A percentile compares a stretch with the other conserved stretches of the same genome.
phyloP scores from a whole-genome alignment of 2,797 vertebrate species.

The Gambelia wislizenii region DNA sequence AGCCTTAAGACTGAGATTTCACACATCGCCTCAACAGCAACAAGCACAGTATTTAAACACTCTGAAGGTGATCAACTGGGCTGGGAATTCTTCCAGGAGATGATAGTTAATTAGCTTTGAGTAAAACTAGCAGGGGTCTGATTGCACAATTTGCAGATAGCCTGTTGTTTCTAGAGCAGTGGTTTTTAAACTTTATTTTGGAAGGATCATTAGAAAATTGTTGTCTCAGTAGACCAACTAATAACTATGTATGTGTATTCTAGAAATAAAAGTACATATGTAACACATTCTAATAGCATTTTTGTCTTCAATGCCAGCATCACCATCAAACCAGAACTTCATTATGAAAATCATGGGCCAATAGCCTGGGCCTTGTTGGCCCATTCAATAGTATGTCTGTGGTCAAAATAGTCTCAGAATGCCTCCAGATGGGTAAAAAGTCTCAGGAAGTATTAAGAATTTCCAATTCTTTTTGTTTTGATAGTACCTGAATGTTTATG shows the following conservation, averaged over 20 bases:
- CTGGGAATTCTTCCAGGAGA: slow-evolving; percentile 68
- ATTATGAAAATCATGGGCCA: background rate
- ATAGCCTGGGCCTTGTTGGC: background rate
- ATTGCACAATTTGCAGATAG: slow-evolving; percentile 59
- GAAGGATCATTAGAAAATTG: background rate
- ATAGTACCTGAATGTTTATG: too few species aligned
- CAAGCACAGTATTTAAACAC: slow-evolving; percentile 28
- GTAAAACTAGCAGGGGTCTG: slow-evolving; percentile 69
- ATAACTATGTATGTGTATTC: background rate
- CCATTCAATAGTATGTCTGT: background rate
- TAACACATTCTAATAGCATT: background rate
- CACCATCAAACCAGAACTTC: background rate
- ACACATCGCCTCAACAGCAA: slow-evolving; percentile 3
- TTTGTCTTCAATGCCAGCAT: background rate
- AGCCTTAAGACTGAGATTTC: slow-evolving; percentile 8
- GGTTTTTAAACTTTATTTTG: slow-evolving; percentile 37
- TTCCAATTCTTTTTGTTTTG: too few species aligned
- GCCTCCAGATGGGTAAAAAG: too few species aligned
- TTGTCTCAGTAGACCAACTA: background rate
- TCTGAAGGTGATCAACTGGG: slow-evolving; percentile 61
- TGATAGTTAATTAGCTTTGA: slow-evolving; percentile 71
- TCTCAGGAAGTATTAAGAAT: too few species aligned
- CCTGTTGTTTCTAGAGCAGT: slow-evolving; percentile 59
- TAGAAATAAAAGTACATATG: background rate
- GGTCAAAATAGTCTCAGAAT: background rate